Conservation (phyloP, 2,113 vertebrate species). For the Alexandromys fortis region DNA sequence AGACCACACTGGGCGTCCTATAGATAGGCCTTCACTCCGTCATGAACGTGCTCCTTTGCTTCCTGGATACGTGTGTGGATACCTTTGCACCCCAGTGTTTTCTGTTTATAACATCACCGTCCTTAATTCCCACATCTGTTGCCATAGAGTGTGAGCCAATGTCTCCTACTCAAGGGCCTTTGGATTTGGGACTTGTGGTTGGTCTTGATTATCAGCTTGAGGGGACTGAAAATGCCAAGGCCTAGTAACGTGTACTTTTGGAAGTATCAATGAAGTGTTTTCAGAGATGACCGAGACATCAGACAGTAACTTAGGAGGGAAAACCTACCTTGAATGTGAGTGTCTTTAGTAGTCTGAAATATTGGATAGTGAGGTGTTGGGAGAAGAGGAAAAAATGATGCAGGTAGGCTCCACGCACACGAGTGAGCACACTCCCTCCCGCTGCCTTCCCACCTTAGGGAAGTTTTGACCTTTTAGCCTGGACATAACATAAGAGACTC, state of each 20-base stretch:
- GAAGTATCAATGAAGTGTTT: not conserved
- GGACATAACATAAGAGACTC: not conserved
- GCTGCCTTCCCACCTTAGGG: not conserved
- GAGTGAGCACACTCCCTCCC: not conserved
- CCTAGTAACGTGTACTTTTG: not conserved
- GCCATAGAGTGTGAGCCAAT: not conserved
- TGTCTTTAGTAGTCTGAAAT: not conserved
- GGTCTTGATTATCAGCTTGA: not conserved
- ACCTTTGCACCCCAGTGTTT: accelerated
- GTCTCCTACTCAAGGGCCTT: not conserved
- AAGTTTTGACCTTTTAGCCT: not conserved
- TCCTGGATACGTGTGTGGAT: accelerated
- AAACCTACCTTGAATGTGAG: not conserved
- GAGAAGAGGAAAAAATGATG: not conserved
- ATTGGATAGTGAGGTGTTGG: not conserved
- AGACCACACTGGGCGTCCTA: not conserved
- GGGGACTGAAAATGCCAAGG: not conserved
- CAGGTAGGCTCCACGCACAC: too few relatives aligned
- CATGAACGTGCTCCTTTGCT: not conserved
- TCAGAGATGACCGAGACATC: not conserved
- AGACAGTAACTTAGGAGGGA: not conserved
- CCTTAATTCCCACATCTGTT: not conserved
- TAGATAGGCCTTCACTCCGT: not conserved
- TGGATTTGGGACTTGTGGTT: not conserved
- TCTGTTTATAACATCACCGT: too few relatives aligned